These are phyloP conservation scores for Prolemur simus DNA, from an alignment of 2,113 vertebrate genomes.

Conservation along the genomic window DNA sequence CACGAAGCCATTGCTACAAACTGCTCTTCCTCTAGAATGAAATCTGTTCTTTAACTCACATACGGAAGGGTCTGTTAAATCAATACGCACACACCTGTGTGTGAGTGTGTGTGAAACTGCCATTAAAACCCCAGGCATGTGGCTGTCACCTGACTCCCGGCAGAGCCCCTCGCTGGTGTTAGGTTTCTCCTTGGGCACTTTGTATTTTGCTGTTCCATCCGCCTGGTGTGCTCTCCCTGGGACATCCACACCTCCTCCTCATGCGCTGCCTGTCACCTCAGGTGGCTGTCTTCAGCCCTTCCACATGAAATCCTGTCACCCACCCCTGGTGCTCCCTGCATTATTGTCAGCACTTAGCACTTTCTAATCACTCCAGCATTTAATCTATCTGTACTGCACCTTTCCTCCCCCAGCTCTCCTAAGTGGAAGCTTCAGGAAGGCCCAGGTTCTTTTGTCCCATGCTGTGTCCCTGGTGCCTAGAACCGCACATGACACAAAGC, in stretches of 20 bases:
- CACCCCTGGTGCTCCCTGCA: too few relatives aligned
- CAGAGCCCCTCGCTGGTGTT: rapidly evolving
- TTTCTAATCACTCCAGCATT: background rate
- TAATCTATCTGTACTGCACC: background rate
- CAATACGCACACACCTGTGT: rapidly evolving
- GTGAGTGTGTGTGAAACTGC: background rate
- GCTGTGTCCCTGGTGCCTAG: background rate
- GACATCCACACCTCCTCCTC: background rate
- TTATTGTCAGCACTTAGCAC: background rate
- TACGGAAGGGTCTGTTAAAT: background rate
- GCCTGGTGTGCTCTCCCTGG: background rate
- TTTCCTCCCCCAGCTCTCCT: background rate
- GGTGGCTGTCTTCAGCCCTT: background rate
- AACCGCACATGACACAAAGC: rapidly evolving
- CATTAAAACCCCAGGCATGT: background rate
- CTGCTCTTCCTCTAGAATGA: background rate
- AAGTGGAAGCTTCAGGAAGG: background rate
- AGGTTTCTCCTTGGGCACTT: background rate
- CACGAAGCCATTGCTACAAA: background rate
- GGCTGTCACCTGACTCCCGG: rapidly evolving
- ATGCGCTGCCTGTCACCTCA: rapidly evolving
- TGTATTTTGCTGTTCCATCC: rapidly evolving
- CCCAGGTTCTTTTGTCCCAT: background rate
- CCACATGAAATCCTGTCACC: rapidly evolving
- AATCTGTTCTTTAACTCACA: background rate